Percentiles rank a stretch among this genome's conserved stretches.
Evolutionary conservation across 2,113 vertebrate species (phyloP).

Genomic region (Oenanthe oenanthe): DNA sequence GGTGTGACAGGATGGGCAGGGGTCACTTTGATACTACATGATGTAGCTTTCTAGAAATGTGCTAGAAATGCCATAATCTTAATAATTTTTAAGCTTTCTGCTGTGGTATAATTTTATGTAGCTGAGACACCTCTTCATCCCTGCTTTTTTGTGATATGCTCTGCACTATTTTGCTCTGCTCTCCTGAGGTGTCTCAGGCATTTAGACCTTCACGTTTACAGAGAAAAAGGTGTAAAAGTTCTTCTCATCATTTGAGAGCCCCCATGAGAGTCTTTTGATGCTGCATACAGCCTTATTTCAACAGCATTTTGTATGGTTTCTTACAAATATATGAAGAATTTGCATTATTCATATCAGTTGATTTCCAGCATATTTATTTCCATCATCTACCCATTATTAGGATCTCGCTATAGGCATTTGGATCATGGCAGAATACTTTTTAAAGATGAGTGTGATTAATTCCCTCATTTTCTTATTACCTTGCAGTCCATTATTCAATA

Average conservation of each 20-base stretch:
- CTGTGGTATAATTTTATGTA: background rate
- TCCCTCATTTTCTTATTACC: background rate
- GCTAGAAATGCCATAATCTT: background rate
- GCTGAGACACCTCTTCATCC: background rate
- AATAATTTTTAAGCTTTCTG: background rate
- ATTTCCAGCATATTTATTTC: background rate
- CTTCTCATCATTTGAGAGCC: background rate
- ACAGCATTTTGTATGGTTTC: background rate
- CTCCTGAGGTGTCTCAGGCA: background rate
- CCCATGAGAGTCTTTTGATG: background rate
- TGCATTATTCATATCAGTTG: background rate
- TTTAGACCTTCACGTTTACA: background rate
- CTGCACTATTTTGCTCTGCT: accelerated
- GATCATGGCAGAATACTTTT: background rate
- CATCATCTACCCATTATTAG: background rate
- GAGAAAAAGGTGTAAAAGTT: background rate
- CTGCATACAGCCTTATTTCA: background rate
- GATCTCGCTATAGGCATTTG: background rate
- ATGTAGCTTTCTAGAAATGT: background rate
- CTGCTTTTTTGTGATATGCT: background rate
- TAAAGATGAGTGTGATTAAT: background rate
- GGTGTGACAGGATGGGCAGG: background rate
- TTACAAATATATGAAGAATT: background rate
- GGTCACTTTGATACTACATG: background rate
- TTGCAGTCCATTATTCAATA: background rate